Percentiles rank a stretch among this genome's conserved stretches.
phyloP scores from a whole-genome alignment of 2,797 vertebrate genomes.

The Thripadectes ignobilis region DNA sequence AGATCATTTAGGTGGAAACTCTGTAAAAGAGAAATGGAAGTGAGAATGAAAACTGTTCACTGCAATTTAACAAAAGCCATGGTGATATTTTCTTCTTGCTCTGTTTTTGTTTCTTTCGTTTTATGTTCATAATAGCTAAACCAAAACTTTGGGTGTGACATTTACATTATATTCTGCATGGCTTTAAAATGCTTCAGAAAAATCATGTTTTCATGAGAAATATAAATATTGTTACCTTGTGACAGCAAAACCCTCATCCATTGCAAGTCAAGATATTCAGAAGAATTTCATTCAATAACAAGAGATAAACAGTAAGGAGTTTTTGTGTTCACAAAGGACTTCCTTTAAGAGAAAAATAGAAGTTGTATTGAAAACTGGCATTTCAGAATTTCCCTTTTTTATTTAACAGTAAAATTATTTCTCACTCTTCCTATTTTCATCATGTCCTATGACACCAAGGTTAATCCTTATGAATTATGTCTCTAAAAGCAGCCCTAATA shows the following conservation, averaged over 20 bases:
- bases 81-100: not conserved
- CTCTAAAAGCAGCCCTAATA: not conserved
- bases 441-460: not conserved
- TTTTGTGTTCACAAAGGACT: not conserved
- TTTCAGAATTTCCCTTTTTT: not conserved
- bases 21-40: not conserved
- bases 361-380: not conserved
- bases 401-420: not conserved
- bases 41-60: not conserved
- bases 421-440: not conserved
- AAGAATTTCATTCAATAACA: not conserved
- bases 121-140: not conserved
- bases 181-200: not conserved
- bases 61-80: not conserved
- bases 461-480: not conserved
- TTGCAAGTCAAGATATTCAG: not conserved
- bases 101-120: not conserved
- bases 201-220: not conserved
- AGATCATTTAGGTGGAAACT: not conserved
- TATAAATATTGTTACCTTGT: not conserved
- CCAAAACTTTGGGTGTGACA: not conserved
- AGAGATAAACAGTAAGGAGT: not conserved
- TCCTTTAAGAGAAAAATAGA: not conserved
- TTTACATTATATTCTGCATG: not conserved
- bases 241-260: not conserved